phyloP scores from a whole-genome alignment of 2,113 vertebrate species.

The Cynoglossus semilaevis region DNA sequence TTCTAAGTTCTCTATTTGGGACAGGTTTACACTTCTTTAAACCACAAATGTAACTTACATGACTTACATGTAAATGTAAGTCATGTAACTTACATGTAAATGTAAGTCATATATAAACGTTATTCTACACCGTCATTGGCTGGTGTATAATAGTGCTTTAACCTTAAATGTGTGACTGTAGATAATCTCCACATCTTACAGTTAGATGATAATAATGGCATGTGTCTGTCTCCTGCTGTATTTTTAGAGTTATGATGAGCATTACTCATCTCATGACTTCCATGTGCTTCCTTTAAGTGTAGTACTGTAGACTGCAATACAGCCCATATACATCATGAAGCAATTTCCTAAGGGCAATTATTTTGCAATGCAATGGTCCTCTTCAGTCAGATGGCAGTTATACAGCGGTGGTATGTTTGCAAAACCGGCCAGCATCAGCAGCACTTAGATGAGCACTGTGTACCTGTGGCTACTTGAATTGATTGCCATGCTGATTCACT shows the following conservation, averaged over 20 bases:
- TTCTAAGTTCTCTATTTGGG: too few species aligned
- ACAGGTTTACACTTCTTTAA: too few species aligned
- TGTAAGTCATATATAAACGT: neutral
- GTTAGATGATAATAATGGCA: neutral
- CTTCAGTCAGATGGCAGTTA: too few species aligned
- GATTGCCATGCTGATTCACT: too few species aligned
- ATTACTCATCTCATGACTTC: slow-evolving; percentile 56
- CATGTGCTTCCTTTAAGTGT: slow-evolving; percentile 23
- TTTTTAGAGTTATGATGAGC: slow-evolving; percentile 3
- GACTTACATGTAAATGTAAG: too few species aligned
- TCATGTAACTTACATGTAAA: too few species aligned
- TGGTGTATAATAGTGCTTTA: slow-evolving; percentile 21
- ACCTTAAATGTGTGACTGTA: slow-evolving; percentile 50
- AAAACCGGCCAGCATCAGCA: too few species aligned
- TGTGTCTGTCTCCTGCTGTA: slow-evolving; percentile 25
- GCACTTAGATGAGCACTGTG: too few species aligned
- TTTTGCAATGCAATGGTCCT: too few species aligned
- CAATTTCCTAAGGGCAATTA: slow-evolving; percentile 28
- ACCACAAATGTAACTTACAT: too few species aligned
- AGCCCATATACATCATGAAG: slow-evolving; percentile 25
- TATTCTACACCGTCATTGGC: slow-evolving; percentile 14
- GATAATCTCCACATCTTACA: slow-evolving; percentile 49
- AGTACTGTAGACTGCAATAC: slow-evolving; percentile 58
- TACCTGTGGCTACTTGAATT: too few species aligned
- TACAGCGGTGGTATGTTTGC: too few species aligned